Evolutionary conservation across 2,888 invertebrate genomes (phyloP), one percentile per base, ranked within the genome.

Genomic region (Ormia ochracea): DNA sequence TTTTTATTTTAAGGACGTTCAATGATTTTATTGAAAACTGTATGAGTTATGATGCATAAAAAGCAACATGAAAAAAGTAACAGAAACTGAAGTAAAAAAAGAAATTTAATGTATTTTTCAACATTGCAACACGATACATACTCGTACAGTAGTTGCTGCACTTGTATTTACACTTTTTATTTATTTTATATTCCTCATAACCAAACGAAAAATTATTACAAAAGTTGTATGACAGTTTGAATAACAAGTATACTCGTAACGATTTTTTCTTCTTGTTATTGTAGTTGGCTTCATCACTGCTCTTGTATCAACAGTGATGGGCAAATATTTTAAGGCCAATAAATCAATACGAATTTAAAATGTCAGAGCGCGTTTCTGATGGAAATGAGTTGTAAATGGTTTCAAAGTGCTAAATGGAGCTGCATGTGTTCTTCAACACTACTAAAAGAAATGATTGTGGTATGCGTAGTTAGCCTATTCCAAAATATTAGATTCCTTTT

Each of bases 151-250:
- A 17, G 43, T 41, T 43, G 36, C 33, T 61, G 33, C 52, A 48
- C 17, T 9, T 54, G 21, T 7, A 54, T 12, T 36, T 54, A 56
- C 2, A 17, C 1, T n/a, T n/a, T 6, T n/a, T 14, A n/a, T 38
- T 38, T 43, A 17, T 66, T 59, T 74, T 41, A 7, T 41, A 21
- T 21, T 33, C 7, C 26, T 36, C 52, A 52, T 52, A 75, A 68
- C 76, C 72, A 63, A 77, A 82, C 70, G 76, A 81, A 84, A 83
- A 84, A 85, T 85, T 85, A 85, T 85, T 84, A 82, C 83, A 82
- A 85, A 85, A 85, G 83, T 85, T 85, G 79, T 81, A 83, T 84
- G 85, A 84, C 85, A 85, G 83, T 84, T 85, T 84, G 82, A 83
- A 84, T 82, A 84, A 84, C 83, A 84, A 83, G 81, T 79, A 83